phyloP scores from a whole-genome alignment of 2,888 invertebrate genomes.

The Hirtodrosophila cameraria region DNA sequence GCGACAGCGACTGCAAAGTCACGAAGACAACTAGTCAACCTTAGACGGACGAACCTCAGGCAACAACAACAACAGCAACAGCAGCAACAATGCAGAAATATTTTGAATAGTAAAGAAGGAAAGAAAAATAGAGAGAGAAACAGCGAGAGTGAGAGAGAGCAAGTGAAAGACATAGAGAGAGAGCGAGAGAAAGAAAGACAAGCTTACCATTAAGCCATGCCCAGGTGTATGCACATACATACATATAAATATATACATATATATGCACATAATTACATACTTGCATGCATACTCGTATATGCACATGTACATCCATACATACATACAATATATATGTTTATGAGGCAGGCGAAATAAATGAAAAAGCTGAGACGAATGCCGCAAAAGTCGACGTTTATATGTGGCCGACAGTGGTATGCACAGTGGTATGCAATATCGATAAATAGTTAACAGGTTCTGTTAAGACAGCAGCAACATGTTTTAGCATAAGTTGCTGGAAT shows the following conservation, averaged over 20 bases:
- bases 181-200: slow-evolving; percentile 22
- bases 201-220: slow-evolving; percentile 41
- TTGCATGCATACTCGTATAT: background rate
- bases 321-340: slow-evolving; percentile 13
- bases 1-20: background rate
- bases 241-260: background rate
- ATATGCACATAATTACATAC: background rate
- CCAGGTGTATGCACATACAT: slow-evolving; percentile 24
- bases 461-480: slow-evolving; percentile 2
- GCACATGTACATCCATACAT: too few species aligned
- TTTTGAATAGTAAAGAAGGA: slow-evolving; percentile 15
- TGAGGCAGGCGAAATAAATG: slow-evolving; percentile 60
- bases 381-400: slow-evolving; percentile 60
- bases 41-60: slow-evolving; percentile 33
- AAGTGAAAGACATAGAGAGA: background rate
- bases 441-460: slow-evolving; percentile 14
- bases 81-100: slow-evolving; percentile 29
- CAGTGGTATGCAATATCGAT: slow-evolving; percentile 42
- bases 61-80: slow-evolving; percentile 27
- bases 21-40: slow-evolving; percentile 46
- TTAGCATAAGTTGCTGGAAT: slow-evolving; percentile 1
- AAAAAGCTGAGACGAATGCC: slow-evolving; percentile 65
- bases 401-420: slow-evolving; percentile 65
- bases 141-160: background rate
- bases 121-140: background rate